These are phyloP conservation scores for Rhinogobio ventralis DNA, from an alignment of 2,797 vertebrate genomes.

Conservation along the genomic window DNA sequence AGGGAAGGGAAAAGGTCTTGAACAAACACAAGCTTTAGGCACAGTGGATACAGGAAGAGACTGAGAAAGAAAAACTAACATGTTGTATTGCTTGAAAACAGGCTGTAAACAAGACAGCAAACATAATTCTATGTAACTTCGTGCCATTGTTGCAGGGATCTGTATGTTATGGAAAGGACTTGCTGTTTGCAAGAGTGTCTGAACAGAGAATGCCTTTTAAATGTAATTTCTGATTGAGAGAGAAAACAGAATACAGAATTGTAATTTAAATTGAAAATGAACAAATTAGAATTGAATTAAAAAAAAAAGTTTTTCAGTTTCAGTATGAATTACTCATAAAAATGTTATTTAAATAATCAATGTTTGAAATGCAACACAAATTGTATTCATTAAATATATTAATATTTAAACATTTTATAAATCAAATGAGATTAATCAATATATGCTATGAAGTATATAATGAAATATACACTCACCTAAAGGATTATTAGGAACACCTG, in stretches of 20 bases:
- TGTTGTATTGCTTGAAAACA: slow-evolving; percentile 22
- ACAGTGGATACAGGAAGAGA: slow-evolving; percentile 25
- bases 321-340: no score
- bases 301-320: not conserved
- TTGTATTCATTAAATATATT: not conserved
- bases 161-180: slow-evolving; percentile 41
- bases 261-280: not conserved
- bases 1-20: slow-evolving; percentile 19
- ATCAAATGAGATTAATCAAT: not conserved
- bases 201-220: not conserved
- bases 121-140: slow-evolving; percentile 27
- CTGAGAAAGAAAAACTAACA: slow-evolving; percentile 15
- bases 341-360: not conserved
- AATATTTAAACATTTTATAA: not conserved
- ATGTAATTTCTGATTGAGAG: not conserved
- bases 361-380: not conserved
- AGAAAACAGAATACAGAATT: not conserved
- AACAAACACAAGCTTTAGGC: slow-evolving; percentile 22
- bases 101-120: slow-evolving; percentile 36
- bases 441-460: no score
- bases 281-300: not conserved
- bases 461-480: no score
- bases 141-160: slow-evolving; percentile 4
- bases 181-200: slow-evolving; percentile 41
- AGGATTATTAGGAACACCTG: no score